These are phyloP conservation scores for Cyclura pinguis DNA, from an alignment of 2,797 vertebrate genomes.

Conservation along the genomic window DNA sequence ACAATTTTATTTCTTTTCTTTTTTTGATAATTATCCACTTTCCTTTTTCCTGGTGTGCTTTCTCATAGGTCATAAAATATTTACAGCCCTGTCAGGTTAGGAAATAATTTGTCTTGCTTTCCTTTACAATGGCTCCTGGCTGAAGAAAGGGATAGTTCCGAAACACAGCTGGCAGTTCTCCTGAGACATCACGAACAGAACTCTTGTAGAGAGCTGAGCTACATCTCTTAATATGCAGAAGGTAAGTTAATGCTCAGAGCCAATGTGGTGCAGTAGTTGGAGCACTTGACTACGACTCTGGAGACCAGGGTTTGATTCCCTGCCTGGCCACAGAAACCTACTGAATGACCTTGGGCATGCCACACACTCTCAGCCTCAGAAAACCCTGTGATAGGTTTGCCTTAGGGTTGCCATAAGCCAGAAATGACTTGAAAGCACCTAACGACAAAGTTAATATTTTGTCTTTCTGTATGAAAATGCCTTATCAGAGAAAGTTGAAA, in stretches of 20 bases:
- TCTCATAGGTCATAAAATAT: background rate
- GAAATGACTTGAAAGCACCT: too few species aligned
- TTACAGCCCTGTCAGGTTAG: background rate
- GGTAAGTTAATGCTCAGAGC: background rate
- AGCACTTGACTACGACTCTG: too few species aligned
- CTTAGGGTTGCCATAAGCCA: too few species aligned
- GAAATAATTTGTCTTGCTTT: conserved; percentile 14
- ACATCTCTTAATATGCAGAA: background rate
- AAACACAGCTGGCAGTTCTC: background rate
- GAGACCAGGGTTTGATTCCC: too few species aligned
- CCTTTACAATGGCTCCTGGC: background rate
- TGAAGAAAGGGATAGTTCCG: background rate
- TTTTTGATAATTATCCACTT: background rate
- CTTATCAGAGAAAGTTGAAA: background rate
- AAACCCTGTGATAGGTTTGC: too few species aligned
- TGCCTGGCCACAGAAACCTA: too few species aligned
- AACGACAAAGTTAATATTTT: background rate
- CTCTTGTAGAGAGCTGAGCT: background rate
- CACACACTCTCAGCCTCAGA: too few species aligned
- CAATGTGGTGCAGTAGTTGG: too few species aligned
- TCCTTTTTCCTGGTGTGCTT: background rate
- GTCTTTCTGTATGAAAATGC: background rate
- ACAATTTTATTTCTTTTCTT: conserved; percentile 3
- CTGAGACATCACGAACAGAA: fast-evolving
- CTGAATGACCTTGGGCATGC: too few species aligned